Base-by-base conservation (phyloP, 2,888 invertebrate species). In the Pandemis corylana region DNA sequence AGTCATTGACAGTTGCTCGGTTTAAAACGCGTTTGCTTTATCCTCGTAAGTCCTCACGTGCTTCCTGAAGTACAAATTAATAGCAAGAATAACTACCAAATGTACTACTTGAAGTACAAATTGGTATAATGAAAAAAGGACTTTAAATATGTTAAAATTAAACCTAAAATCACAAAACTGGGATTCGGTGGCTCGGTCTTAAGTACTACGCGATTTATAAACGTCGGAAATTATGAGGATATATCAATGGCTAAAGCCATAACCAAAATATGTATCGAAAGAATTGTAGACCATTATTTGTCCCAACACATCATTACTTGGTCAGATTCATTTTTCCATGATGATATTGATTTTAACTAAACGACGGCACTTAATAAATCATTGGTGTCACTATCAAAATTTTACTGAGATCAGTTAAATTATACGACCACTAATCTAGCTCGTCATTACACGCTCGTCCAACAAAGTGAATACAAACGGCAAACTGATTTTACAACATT, bases 321-420 rank as follows among this genome's bases (percentile, higher is more conserved):
- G 51, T 6, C n/a, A 51, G 7, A 56, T 15, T 9, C 15, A 0
- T 59, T 59, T 59, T 59, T 28, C 59, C 59, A 28, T 12, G 28
- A 28, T 59, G 5, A 12, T 59, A 59, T 59, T 12, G 59, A 59
- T 59, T 59, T 9, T 9, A 3, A 28, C 0, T 59, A 59, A 28
- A 59, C 10, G 7, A 59, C 10, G 59, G 10, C 59, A 59, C 59
- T 28, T 12, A 59, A 59, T 59, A 59, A 59, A 59, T 56, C 28
- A 28, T 59, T 62, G n/a, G 62, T 62, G 62, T 41, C 62, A 41
- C 13, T 9, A 41, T 62, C 7, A 62, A 62, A 20, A 62, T 41
- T 51, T 41, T 62, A 41, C 41, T 62, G 41, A n/a, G 62, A 20
- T 41, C 62, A 28, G n/a, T 62, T 41, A 62, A 62, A 41, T 41